A percentile compares a stretch with the other conserved stretches of the same genome.
Conservation (phyloP, 2,113 vertebrate genomes). For the Physeter macrocephalus region DNA sequence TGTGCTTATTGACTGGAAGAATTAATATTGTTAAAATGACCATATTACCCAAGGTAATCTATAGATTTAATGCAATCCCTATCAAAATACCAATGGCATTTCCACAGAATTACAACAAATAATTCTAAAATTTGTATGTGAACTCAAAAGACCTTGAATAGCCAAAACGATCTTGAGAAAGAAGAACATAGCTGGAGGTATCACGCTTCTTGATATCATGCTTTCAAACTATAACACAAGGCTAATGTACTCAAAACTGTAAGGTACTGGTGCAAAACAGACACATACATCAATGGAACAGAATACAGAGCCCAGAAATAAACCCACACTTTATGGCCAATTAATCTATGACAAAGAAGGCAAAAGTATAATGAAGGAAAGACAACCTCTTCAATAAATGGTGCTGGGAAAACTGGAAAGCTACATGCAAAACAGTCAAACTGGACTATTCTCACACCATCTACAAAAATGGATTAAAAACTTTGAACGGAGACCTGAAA, state of each 20-base stretch:
- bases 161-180: background rate
- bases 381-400: background rate
- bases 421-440: background rate
- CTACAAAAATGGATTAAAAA: background rate
- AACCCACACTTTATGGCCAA: background rate
- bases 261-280: too few relatives aligned
- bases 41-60: background rate
- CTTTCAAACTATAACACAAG: background rate
- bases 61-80: background rate
- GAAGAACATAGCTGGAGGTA: background rate
- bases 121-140: background rate
- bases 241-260: background rate
- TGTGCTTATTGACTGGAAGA: background rate
- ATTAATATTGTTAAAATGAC: background rate
- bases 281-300: background rate
- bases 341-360: background rate
- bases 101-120: background rate
- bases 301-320: background rate
- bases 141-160: background rate
- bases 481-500: too few relatives aligned
- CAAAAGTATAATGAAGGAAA: background rate
- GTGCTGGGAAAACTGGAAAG: too few relatives aligned
- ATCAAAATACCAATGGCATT: background rate
- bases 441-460: too few relatives aligned
- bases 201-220: background rate